Conservation (phyloP, 2,113 vertebrate species). For the Nestor notabilis region DNA sequence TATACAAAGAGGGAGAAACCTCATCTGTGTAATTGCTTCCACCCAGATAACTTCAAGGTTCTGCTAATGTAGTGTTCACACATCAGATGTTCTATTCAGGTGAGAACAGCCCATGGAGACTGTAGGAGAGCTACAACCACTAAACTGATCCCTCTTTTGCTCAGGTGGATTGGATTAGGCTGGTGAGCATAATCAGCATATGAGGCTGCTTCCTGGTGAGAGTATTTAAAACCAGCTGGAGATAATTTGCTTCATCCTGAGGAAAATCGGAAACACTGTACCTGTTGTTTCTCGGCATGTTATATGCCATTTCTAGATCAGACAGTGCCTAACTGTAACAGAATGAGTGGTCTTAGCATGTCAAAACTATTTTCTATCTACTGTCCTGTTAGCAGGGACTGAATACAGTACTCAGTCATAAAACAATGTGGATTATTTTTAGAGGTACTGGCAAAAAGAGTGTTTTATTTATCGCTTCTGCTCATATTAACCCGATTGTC, state of each 20-base stretch:
- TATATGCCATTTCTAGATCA: not conserved
- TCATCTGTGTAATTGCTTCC: not conserved
- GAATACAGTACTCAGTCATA: not conserved
- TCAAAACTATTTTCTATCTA: not conserved
- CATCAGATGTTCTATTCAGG: not conserved
- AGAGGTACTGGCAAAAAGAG: not conserved
- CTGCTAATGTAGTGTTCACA: not conserved
- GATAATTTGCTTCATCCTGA: not conserved
- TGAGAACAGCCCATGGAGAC: not conserved
- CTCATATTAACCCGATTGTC: not conserved
- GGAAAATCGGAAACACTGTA: not conserved
- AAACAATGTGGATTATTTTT: not conserved
- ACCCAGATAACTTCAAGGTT: not conserved
- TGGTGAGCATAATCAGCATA: not conserved
- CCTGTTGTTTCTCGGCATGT: not conserved
- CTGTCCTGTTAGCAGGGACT: not conserved
- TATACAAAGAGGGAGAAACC: not conserved
- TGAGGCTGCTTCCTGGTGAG: not conserved
- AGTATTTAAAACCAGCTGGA: not conserved
- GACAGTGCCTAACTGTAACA: not conserved
- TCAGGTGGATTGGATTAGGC: not conserved
- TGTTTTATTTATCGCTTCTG: not conserved
- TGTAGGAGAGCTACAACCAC: not conserved
- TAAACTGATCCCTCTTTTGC: not conserved
- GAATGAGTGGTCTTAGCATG: not conserved